phyloP scores from a whole-genome alignment of 1,140 invertebrate genomes.

The Drosophila santomea region DNA sequence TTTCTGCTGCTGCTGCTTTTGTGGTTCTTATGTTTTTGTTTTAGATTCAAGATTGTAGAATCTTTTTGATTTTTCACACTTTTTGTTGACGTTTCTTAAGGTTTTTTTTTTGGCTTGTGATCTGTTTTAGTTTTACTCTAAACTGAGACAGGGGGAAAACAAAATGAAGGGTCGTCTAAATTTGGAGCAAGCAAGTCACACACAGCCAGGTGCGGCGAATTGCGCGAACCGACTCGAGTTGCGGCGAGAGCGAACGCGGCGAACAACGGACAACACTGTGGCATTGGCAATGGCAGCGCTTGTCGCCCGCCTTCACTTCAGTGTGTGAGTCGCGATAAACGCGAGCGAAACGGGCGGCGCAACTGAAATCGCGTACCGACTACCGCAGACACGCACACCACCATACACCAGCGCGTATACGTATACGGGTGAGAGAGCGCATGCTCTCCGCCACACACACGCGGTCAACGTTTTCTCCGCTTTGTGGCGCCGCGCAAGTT shows the following conservation, averaged over 20 bases:
- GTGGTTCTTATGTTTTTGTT: constrained; percentile 23
- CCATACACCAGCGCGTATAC: constrained; percentile 5
- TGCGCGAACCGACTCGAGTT: neutral
- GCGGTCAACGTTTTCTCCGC: constrained; percentile 24
- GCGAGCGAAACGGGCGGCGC: constrained; percentile 38
- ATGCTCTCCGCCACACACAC: constrained; percentile 27
- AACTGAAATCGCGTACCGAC: constrained; percentile 48
- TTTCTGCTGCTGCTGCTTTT: constrained; percentile 1
- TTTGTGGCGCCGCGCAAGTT: constrained; percentile 60
- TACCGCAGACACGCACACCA: constrained; percentile 6
- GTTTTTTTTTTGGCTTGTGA: neutral
- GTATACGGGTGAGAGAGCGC: constrained; percentile 35
- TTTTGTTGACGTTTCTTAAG: constrained; percentile 2
- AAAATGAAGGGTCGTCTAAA: constrained; percentile 7
- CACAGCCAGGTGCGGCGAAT: constrained; percentile 18
- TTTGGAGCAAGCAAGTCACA: constrained; percentile 37
- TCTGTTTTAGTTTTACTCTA: constrained; percentile 20
- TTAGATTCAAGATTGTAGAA: neutral
- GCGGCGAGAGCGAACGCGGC: constrained; percentile 31
- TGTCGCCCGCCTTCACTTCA: constrained; percentile 39
- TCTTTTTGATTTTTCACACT: constrained; percentile 14
- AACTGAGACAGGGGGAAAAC: constrained; percentile 1
- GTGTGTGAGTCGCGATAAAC: constrained; percentile 59
- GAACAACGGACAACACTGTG: constrained; percentile 47
- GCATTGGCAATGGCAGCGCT: constrained; percentile 47